Conservation (phyloP, 1,140 invertebrate genomes). For the Drosophila repletoides region DNA sequence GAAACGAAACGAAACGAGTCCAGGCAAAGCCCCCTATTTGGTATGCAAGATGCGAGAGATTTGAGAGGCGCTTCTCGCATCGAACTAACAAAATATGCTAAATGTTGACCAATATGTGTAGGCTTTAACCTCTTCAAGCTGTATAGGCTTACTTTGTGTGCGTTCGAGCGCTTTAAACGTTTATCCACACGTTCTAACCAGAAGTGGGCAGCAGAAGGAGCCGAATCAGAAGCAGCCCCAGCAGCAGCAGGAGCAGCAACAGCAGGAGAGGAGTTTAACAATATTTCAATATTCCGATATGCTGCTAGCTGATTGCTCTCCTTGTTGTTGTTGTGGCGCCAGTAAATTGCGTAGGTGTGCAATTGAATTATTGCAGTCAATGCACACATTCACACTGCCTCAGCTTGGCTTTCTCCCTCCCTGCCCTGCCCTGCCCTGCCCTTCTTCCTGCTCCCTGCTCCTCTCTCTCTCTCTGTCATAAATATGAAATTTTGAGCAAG, state of each 20-base stretch:
- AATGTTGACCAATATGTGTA: slow-evolving; percentile 34
- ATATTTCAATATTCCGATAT: slow-evolving; percentile 46
- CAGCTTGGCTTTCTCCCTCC: background rate
- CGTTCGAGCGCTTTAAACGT: slow-evolving; percentile 66
- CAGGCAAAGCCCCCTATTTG: background rate
- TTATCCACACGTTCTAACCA: slow-evolving; percentile 30
- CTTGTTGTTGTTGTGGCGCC: slow-evolving; percentile 24
- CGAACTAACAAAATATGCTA: slow-evolving; percentile 46
- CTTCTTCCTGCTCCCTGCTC: background rate
- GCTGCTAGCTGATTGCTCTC: slow-evolving; percentile 10
- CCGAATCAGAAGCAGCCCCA: background rate
- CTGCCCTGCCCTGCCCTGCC: background rate
- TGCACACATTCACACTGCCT: slow-evolving; percentile 63
- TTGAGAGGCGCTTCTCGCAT: too few relatives aligned
- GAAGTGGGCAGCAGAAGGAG: background rate
- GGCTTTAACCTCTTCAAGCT: background rate
- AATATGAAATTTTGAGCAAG: slow-evolving; percentile 72
- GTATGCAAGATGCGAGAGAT: background rate
- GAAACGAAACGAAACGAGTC: slow-evolving; percentile 3
- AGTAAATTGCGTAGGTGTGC: slow-evolving; percentile 73
- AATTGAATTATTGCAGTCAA: slow-evolving; percentile 79
- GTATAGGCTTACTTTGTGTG: background rate
- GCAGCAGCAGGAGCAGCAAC: background rate
- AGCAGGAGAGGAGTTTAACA: slow-evolving; percentile 1
- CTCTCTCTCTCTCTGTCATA: slow-evolving; percentile 37